Conservation (phyloP, 2,113 vertebrate species). For the Ophiodon elongatus region DNA sequence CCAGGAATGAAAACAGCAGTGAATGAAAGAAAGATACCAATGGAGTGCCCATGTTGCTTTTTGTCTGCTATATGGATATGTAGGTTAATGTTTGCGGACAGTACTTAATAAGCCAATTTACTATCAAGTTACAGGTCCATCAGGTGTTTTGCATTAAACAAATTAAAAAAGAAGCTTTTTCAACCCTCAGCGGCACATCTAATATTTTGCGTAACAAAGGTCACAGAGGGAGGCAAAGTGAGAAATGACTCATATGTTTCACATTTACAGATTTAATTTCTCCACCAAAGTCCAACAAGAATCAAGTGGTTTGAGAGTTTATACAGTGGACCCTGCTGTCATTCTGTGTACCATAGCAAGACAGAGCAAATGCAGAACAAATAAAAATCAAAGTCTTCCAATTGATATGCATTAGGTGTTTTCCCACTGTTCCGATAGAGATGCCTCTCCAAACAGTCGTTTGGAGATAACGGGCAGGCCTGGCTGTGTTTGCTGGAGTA, state of each 20-base stretch:
- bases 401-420: slow-evolving; percentile 81
- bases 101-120: slow-evolving; percentile 4
- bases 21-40: neutral
- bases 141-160: neutral
- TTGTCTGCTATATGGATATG: neutral
- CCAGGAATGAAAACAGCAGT: slow-evolving; percentile 5
- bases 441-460: slow-evolving; percentile 80
- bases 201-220: neutral
- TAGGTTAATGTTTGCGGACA: slow-evolving; percentile 1
- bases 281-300: slow-evolving; percentile 54
- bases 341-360: slow-evolving; percentile 74
- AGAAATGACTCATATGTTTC: slow-evolving; percentile 47
- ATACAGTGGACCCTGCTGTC: slow-evolving; percentile 71
- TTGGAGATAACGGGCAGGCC: slow-evolving; percentile 70
- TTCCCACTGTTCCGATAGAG: slow-evolving; percentile 74
- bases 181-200: neutral
- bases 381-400: slow-evolving; percentile 73
- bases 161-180: too few species aligned
- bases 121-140: neutral
- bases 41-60: neutral
- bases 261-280: slow-evolving; percentile 59
- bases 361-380: slow-evolving; percentile 76
- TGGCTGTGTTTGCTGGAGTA: slow-evolving; percentile 65
- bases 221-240: slow-evolving; percentile 13
- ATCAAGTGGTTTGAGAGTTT: slow-evolving; percentile 68